Evolutionary conservation across 1,140 invertebrate genomes (phyloP), one percentile per base, ranked within the genome.

Genomic region (Zaprionus davidi): DNA sequence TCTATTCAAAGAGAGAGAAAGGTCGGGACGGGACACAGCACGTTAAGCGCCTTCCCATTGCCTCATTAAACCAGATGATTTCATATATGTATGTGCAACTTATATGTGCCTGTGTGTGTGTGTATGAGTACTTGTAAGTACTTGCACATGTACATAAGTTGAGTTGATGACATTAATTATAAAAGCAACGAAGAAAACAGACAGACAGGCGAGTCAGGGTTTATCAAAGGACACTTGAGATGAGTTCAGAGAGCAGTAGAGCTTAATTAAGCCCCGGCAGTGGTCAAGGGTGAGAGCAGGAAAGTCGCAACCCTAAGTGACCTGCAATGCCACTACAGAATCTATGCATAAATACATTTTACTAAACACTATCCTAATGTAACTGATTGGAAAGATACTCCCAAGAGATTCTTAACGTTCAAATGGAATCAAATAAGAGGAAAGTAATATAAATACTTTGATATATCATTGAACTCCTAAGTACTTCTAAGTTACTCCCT

Each of bases 91-190:
- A 58, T 26, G 6, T 55, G 53, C 49, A 20, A 34, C 31, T 31
- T 17, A 41, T 44, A 22, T 62, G n/a, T 26, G 6, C 38, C 13
- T 65, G 31, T 55, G 1, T 41, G 36, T 57, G 38, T 57, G 15
- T 58, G 7, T 46, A 56, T 13, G 55, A 36, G 66, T 36, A 59
- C 55, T 59, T 59, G 66, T 59, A 68, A 36, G 56, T 69, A 69
- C 66, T 59, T 69, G 20, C 56, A 51, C 56, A 69, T 69, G 66
- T 58, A 68, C 65, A 69, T 51, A 69, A 59, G 66, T 69, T 69
- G 66, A 59, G 66, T 34, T 58, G 65, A 67, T 67, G 65, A 67
- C 65, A 67, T 67, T 67, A 67, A 67, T 67, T 67, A 67, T 67
- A 67, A 66, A 66, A 57, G 55, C 56, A 55, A 22, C 44, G 65